A percentile compares a stretch with the other conserved stretches of the same genome.
phyloP scores from a whole-genome alignment of 2,888 invertebrate species.

The Augiades crinisus region DNA sequence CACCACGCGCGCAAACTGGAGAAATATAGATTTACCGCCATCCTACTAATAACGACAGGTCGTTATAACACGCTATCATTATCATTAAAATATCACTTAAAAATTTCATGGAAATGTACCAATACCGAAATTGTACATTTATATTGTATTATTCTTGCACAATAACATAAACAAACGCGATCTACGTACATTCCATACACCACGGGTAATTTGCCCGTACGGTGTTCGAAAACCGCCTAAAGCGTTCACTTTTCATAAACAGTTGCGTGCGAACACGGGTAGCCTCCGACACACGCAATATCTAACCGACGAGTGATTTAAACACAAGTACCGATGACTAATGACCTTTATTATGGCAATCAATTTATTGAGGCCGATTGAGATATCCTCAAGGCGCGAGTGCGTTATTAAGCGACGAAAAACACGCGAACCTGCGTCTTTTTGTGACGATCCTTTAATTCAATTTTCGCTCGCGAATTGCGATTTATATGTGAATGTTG shows the following conservation, averaged over 20 bases:
- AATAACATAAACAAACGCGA: not conserved
- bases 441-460: constrained; percentile 38
- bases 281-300: constrained; percentile 63
- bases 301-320: constrained; percentile 60
- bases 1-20: too few species aligned
- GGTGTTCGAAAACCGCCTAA: constrained; percentile 38
- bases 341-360: constrained; percentile 74
- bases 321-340: constrained; percentile 66
- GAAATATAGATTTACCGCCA: too few species aligned
- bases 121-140: too few species aligned
- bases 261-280: constrained; percentile 70
- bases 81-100: not conserved
- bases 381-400: constrained; percentile 61
- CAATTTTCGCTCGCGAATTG: constrained; percentile 52
- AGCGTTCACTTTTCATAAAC: constrained; percentile 37
- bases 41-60: too few species aligned
- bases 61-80: too few species aligned
- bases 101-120: too few species aligned
- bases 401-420: constrained; percentile 62
- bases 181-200: constrained; percentile 32
- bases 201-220: constrained; percentile 34
- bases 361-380: constrained; percentile 73
- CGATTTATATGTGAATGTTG: constrained; percentile 51
- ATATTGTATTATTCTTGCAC: not conserved
- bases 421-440: constrained; percentile 55